Conservation (phyloP, 2,797 vertebrate species). For the Mergus octosetaceus region DNA sequence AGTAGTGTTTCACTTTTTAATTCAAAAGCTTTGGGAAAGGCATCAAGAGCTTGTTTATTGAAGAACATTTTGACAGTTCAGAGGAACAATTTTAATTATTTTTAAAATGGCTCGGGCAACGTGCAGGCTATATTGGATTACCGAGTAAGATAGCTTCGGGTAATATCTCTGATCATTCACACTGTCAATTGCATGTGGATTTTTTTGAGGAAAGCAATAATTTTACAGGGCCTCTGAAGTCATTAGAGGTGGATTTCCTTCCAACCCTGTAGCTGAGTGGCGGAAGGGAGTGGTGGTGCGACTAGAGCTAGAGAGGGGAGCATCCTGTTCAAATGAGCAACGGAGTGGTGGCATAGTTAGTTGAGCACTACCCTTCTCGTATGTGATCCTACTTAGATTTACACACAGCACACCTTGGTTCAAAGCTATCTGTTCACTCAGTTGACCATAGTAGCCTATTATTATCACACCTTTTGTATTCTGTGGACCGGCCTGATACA, state of each 20-base stretch:
- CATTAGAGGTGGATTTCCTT: background rate
- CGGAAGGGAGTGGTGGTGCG: fast-evolving
- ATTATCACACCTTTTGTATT: background rate
- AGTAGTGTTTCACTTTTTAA: background rate
- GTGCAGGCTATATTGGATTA: background rate
- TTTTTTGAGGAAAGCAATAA: background rate
- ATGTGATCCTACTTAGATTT: background rate
- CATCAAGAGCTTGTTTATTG: background rate
- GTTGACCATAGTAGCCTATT: background rate
- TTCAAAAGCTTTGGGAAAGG: background rate
- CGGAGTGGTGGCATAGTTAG: background rate
- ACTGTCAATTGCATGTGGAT: background rate
- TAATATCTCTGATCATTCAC: background rate
- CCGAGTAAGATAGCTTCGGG: background rate
- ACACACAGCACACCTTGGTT: background rate
- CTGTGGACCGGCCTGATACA: background rate
- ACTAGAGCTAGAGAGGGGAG: background rate
- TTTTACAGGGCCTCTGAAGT: background rate
- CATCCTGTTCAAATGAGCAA: background rate
- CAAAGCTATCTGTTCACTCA: background rate
- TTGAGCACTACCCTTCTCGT: background rate
- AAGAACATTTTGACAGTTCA: background rate
- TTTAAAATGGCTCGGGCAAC: background rate
- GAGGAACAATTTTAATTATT: background rate
- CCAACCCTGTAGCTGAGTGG: background rate